Conservation (phyloP, 2,797 vertebrate genomes). For the Scolopax rusticola region DNA sequence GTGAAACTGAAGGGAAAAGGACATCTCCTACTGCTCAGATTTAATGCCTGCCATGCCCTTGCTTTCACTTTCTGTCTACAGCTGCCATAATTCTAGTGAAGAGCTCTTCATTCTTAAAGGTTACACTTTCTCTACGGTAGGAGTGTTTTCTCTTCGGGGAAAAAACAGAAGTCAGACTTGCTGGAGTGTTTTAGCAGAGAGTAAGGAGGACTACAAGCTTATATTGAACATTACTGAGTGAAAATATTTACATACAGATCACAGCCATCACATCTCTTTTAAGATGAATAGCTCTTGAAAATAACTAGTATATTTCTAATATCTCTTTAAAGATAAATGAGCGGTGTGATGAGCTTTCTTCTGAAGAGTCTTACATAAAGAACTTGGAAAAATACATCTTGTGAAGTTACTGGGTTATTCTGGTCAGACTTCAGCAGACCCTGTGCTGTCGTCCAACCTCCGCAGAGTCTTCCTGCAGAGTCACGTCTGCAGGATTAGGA, state of each 20-base stretch:
- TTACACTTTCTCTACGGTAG: slow-evolving; percentile 26
- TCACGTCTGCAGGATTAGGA: background rate
- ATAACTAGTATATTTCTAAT: background rate
- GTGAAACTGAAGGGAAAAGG: slow-evolving; percentile 52
- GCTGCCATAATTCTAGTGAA: slow-evolving; percentile 4
- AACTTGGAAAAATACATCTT: background rate
- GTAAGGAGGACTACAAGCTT: background rate
- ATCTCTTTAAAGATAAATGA: background rate
- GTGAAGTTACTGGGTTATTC: background rate
- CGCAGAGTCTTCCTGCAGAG: background rate
- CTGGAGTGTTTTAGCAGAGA: background rate
- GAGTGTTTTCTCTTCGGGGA: background rate
- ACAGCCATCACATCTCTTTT: background rate
- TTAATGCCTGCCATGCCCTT: background rate
- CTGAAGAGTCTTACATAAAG: background rate
- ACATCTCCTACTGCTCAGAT: slow-evolving; percentile 14
- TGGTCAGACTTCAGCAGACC: background rate
- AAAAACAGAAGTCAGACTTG: background rate
- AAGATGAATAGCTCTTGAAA: background rate
- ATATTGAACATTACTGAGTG: background rate
- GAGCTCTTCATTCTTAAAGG: slow-evolving; percentile 27
- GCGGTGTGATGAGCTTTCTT: background rate
- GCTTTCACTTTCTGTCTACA: slow-evolving; percentile 73
- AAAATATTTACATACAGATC: background rate
- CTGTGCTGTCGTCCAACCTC: background rate